phyloP scores from a whole-genome alignment of 2,113 vertebrate species.

The Halcyon malimbica region DNA sequence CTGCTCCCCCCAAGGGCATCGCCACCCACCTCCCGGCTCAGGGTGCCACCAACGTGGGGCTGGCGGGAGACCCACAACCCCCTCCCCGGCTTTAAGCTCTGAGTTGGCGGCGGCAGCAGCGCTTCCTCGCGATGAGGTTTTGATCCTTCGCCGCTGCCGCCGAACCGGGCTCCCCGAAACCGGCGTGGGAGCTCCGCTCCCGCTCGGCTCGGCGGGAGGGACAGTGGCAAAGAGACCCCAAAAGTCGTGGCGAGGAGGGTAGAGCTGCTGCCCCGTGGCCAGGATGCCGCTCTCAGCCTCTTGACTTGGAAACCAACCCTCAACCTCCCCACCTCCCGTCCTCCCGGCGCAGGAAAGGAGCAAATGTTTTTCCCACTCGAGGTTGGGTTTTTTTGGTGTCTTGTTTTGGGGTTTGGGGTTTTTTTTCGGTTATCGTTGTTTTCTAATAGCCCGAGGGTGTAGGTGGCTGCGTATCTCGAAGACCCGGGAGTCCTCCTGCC shows the following conservation, averaged over 20 bases:
- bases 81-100: neutral
- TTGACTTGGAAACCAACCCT: neutral
- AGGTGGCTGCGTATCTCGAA: neutral
- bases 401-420: neutral
- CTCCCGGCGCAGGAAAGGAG: neutral
- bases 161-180: neutral
- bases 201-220: neutral
- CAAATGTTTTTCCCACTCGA: neutral
- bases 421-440: neutral
- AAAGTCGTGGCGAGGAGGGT: accelerated
- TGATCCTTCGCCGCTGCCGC: neutral
- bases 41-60: neutral
- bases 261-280: accelerated
- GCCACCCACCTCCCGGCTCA: too few species aligned
- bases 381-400: neutral
- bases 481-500: neutral
- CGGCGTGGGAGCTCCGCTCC: neutral
- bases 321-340: neutral
- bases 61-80: neutral
- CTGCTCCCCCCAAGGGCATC: neutral
- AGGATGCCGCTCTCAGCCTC: neutral
- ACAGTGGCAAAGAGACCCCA: neutral
- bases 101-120: neutral
- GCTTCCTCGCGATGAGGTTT: accelerated
- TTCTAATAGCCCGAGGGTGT: neutral